phyloP scores from a whole-genome alignment of 2,113 vertebrate genomes.

The Sarotherodon lohbergeri region DNA sequence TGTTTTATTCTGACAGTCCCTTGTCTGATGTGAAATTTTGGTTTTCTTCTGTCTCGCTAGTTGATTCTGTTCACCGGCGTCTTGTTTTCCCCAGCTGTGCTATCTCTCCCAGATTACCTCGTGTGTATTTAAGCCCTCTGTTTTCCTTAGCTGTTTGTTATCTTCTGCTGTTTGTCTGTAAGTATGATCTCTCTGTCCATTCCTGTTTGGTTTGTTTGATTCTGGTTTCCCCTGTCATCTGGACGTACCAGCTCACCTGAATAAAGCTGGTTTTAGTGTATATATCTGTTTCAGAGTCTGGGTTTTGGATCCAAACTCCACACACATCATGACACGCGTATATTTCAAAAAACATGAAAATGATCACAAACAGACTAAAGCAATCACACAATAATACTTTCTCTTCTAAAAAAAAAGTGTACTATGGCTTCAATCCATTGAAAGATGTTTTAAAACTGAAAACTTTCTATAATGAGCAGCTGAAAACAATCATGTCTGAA shows the following conservation, averaged over 20 bases:
- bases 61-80: too few species aligned
- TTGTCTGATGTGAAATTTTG: too few species aligned
- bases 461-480: not conserved
- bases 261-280: not conserved
- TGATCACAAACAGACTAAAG: not conserved
- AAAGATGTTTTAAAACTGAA: not conserved
- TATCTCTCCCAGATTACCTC: too few species aligned
- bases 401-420: not conserved
- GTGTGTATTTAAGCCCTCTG: too few species aligned
- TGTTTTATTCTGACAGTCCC: too few species aligned
- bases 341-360: not conserved
- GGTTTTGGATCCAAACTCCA: not conserved
- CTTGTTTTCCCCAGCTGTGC: too few species aligned
- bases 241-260: not conserved
- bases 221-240: not conserved
- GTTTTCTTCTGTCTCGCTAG: too few species aligned
- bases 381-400: not conserved
- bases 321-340: not conserved
- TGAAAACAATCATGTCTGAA: not conserved
- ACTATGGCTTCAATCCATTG: not conserved
- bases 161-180: not conserved
- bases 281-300: not conserved
- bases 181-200: not conserved
- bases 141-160: too few species aligned
- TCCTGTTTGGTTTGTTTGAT: not conserved